Percentiles rank a stretch among this genome's conserved stretches.
Evolutionary conservation across 2,797 vertebrate genomes (phyloP).

Genomic region (Sarcophilus harrisii): DNA sequence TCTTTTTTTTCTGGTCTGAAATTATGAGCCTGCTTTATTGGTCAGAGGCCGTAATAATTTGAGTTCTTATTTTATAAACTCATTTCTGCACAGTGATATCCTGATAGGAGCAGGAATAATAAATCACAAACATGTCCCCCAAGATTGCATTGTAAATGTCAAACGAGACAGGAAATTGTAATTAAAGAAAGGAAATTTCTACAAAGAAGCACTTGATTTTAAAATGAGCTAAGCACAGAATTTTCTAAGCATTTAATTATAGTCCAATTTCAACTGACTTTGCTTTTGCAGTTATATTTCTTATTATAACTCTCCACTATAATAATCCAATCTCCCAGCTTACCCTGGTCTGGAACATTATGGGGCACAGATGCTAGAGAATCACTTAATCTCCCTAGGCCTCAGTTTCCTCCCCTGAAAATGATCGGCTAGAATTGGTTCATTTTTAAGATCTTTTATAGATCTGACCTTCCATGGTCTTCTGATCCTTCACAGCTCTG

Average conservation of each 20-base stretch:
- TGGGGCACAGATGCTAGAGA: conserved; percentile 76
- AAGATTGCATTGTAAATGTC: conserved; percentile 98
- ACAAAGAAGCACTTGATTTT: conserved; percentile 96
- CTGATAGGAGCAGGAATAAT: conserved; percentile 95
- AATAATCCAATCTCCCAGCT: conserved; percentile 86
- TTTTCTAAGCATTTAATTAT: conserved; percentile 98
- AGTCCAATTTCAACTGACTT: conserved; percentile 92
- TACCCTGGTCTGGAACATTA: conserved; percentile 80
- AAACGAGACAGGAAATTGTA: conserved; percentile 97
- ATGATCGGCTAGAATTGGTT: background rate
- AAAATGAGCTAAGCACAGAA: conserved; percentile 94
- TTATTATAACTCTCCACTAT: conserved; percentile 88
- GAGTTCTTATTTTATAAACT: conserved; percentile 97
- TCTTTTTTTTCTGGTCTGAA: conserved; percentile 90
- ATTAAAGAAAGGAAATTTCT: conserved; percentile 99
- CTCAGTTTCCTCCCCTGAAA: background rate
- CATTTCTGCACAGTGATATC: conserved; percentile 94
- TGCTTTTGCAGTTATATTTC: conserved; percentile 89
- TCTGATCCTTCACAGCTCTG: background rate
- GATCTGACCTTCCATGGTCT: background rate
- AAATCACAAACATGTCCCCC: conserved; percentile 95
- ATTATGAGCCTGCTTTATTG: conserved; percentile 95
- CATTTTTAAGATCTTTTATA: background rate
- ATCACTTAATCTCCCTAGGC: background rate
- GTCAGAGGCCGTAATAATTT: conserved; percentile 97